Base-by-base conservation (phyloP, 2,113 vertebrate species). In the Sprattus sprattus region DNA sequence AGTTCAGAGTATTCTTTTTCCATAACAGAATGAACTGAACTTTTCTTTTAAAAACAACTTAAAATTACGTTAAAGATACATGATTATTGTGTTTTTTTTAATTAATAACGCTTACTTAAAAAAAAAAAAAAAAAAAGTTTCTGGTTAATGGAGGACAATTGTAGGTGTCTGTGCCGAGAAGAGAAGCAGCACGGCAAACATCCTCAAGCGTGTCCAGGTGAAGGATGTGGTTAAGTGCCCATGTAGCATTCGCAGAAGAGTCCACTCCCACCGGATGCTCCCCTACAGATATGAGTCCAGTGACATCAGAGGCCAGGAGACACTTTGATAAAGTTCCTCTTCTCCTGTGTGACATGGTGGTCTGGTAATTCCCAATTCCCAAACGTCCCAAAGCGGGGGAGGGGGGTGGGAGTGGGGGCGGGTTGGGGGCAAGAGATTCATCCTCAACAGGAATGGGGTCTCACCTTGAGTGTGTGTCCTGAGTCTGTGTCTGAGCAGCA, bases 401-500 rank as follows among this genome's bases (percentile, higher is more conserved):
- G 25, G 2, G 28, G 64, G 64, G 25, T 11, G 8, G 67, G 28
- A 10, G 67, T 5, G 25, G n/a, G 64, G 1, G 64, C 7, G n/a
- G 60, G 64, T 25, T 25, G 8, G 28, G n/a, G 28, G 71, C 71
- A 15, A 78, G 91, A 87, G 89, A 89, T 84, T 20, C 45, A 28
- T 86, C 86, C 85, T 88, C 86, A 89, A 86, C 88, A 85, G 89
- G 85, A 86, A 75, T 50, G n/a, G 28, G 46, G 85, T 89, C 87
- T 89, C 84, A 64, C 92, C 94, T 93, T 89, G 86, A 89, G 88
- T 92, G 93, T 60, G 95, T 95, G 96, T 95, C 98, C 98, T 99
- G 98, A 99, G 98, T 97, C 96, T 96, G 95, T 96, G 95, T 95
- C 95, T 95, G 96, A 99, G 97, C 97, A 99, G 98, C 98, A 98